Percentiles rank a stretch among this genome's conserved stretches.
These are phyloP conservation scores for Basileuterus tristriatus DNA, from an alignment of 2,797 vertebrate species.

Conservation along the genomic window DNA sequence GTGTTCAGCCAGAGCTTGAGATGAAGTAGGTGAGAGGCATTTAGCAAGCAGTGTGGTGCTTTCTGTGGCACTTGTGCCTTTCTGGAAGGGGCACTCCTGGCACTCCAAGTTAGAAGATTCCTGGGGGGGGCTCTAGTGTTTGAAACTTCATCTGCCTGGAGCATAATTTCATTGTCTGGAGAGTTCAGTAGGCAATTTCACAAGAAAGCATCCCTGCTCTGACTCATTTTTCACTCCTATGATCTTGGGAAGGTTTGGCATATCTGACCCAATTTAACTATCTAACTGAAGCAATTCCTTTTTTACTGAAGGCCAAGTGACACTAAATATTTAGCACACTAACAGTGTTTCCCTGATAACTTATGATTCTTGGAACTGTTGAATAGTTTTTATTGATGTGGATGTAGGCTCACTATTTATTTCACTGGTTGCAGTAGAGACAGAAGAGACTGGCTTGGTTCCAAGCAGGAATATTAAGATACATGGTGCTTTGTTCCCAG, in stretches of 20 bases:
- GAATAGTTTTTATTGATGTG: background rate
- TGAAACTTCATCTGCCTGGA: background rate
- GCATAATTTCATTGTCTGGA: background rate
- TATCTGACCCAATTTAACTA: background rate
- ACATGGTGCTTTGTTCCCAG: background rate
- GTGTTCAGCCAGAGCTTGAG: background rate
- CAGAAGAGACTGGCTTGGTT: background rate
- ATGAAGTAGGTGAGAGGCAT: background rate
- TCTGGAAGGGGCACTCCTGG: background rate
- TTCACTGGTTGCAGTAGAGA: background rate
- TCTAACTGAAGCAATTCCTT: background rate
- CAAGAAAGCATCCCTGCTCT: background rate
- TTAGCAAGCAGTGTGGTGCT: background rate
- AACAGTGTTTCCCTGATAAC: background rate
- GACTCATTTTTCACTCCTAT: background rate
- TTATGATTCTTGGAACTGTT: background rate
- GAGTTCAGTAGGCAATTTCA: background rate
- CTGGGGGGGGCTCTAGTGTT: background rate
- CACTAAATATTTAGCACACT: background rate
- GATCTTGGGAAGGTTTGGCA: background rate
- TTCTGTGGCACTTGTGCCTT: background rate
- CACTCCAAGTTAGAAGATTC: background rate
- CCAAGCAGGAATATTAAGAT: background rate
- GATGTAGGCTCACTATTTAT: background rate
- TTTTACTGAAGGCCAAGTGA: background rate